These are phyloP conservation scores for Spea hammondii DNA, from an alignment of 2,797 vertebrate species.

Conservation along the genomic window DNA sequence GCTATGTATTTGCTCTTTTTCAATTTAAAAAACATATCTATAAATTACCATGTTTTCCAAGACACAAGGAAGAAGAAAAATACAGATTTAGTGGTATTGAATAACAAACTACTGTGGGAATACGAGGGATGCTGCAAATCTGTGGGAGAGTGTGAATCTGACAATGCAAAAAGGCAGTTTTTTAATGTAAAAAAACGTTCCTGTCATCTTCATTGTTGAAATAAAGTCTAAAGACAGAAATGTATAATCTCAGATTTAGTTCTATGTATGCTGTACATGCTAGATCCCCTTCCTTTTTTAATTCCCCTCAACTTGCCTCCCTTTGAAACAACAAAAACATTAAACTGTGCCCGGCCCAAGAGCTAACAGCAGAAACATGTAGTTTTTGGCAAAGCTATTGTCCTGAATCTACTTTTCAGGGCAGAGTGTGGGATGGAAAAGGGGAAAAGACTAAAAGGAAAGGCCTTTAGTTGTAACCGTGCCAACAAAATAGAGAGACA, in stretches of 20 bases:
- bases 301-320: constrained; percentile 33
- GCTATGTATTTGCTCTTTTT: too few species aligned
- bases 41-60: background rate
- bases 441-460: constrained; percentile 55
- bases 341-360: constrained; percentile 47
- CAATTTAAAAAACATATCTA: too few species aligned
- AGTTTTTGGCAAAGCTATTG: constrained; percentile 63
- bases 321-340: constrained; percentile 65
- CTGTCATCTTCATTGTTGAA: constrained; percentile 6
- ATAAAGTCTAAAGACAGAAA: constrained; percentile 18
- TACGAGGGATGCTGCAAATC: background rate
- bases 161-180: background rate
- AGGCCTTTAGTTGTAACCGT: constrained; percentile 64
- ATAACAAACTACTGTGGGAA: constrained; percentile 12
- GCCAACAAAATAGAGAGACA: constrained; percentile 74
- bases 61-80: background rate
- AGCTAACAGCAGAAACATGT: constrained; percentile 59
- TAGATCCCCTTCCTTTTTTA: constrained; percentile 2
- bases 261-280: background rate
- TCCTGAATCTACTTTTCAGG: constrained; percentile 57
- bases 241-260: constrained; percentile 9
- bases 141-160: constrained; percentile 13
- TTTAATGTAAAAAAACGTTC: constrained; percentile 14
- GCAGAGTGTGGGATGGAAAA: constrained; percentile 52
- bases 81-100: background rate